Conservation (phyloP, 2,888 invertebrate species). For the Exocentrus adspersus region DNA sequence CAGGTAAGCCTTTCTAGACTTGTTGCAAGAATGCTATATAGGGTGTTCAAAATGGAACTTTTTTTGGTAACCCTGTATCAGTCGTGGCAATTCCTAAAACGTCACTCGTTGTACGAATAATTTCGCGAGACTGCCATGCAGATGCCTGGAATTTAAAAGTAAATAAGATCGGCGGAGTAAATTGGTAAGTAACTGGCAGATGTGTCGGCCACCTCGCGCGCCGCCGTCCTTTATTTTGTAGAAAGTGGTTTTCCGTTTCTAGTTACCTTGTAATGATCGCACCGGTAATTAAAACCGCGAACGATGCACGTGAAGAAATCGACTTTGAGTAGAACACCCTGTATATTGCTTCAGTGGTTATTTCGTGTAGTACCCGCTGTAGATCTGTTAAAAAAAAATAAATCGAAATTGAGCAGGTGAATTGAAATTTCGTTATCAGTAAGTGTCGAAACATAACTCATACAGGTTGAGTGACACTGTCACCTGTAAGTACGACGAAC, state of each 20-base stretch:
- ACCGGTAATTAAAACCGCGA: constrained; percentile 4
- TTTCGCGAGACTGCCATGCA: constrained; percentile 11
- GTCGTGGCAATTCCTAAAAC: background rate
- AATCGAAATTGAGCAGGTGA: background rate
- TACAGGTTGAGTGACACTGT: background rate
- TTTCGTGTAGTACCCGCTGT: background rate
- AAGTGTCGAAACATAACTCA: background rate
- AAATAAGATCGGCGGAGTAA: constrained; percentile 20
- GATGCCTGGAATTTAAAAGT: constrained; percentile 19
- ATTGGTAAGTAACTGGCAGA: constrained; percentile 31
- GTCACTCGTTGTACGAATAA: background rate
- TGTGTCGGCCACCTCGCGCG: constrained; percentile 28
- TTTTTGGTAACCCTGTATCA: background rate
- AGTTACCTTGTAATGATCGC: constrained; percentile 8
- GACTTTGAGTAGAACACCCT: background rate
- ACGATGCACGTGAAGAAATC: constrained; percentile 7
- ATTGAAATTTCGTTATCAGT: background rate
- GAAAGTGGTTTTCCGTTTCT: constrained; percentile 31
- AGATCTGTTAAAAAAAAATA: too few species aligned
- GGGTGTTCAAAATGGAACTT: constrained; percentile 17
- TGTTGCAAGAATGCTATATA: too few species aligned
- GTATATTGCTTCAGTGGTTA: background rate
- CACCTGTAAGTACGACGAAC: background rate
- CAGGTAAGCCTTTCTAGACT: too few species aligned
- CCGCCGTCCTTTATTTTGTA: constrained; percentile 26